Conservation (phyloP, 2,888 invertebrate genomes). For the Charanyca ferruginea region DNA sequence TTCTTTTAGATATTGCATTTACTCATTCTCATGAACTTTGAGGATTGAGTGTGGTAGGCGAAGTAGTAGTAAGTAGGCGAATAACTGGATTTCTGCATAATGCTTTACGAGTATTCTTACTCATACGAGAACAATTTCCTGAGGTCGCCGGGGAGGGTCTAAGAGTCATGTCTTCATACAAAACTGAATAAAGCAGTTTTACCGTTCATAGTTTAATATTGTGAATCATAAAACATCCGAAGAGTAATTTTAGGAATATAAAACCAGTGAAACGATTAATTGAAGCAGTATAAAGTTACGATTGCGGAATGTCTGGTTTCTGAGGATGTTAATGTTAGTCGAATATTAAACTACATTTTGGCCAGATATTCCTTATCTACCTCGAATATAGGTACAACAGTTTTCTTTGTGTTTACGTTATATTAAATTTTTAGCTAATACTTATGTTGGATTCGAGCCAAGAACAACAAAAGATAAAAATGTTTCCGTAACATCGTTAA, state of each 20-base stretch:
- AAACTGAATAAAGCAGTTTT: slow-evolving; percentile 2
- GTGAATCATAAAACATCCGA: slow-evolving; percentile 57
- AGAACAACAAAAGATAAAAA: slow-evolving; percentile 54
- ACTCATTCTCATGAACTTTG: neutral
- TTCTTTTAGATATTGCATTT: neutral
- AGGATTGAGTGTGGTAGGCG: neutral
- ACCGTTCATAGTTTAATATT: slow-evolving; percentile 24
- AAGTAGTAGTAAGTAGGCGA: slow-evolving; percentile 2
- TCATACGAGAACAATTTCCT: slow-evolving; percentile 40
- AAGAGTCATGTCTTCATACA: neutral
- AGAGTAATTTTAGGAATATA: slow-evolving; percentile 51
- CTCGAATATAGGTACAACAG: slow-evolving; percentile 11
- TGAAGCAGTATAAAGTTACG: slow-evolving; percentile 50
- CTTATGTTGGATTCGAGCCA: slow-evolving; percentile 55
- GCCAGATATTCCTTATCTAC: slow-evolving; percentile 37
- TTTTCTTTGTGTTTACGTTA: slow-evolving; percentile 44
- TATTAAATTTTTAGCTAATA: slow-evolving; percentile 46
- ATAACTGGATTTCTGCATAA: slow-evolving; percentile 23
- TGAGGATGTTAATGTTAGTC: slow-evolving; percentile 64
- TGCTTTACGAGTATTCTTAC: slow-evolving; percentile 20
- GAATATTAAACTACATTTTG: slow-evolving; percentile 44
- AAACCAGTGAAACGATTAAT: slow-evolving; percentile 59
- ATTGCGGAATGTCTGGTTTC: slow-evolving; percentile 45
- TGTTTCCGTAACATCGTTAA: slow-evolving; percentile 42
- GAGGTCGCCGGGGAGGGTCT: slow-evolving; percentile 8